These are phyloP conservation scores for Pyrrhosoma nymphula DNA, from an alignment of 2,888 invertebrate genomes.

Conservation along the genomic window DNA sequence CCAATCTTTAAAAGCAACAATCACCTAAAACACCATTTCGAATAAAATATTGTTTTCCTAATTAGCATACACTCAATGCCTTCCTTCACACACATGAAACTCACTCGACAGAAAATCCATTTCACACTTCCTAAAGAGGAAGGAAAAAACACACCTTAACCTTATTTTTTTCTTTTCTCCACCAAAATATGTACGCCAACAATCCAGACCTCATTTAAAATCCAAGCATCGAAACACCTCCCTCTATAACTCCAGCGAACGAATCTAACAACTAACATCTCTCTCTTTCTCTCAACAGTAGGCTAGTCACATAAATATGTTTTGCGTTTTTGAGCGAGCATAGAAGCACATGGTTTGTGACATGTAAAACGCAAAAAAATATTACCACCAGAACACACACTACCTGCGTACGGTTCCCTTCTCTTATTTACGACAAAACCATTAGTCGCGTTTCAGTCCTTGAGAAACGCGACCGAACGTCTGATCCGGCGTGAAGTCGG, in stretches of 20 bases:
- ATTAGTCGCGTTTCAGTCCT: neutral
- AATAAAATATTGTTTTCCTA: conserved; percentile 11
- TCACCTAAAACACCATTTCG: neutral
- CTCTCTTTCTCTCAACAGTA: neutral
- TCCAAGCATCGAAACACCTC: conserved; percentile 4
- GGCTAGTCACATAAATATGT: neutral
- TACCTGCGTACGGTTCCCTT: neutral
- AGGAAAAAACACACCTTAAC: neutral
- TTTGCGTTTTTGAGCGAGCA: conserved; percentile 15
- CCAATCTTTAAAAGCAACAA: conserved; percentile 19
- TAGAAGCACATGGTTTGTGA: neutral
- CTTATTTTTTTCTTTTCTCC: neutral
- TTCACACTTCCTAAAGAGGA: neutral
- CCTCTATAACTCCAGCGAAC: neutral
- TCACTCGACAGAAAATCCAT: neutral
- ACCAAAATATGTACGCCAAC: neutral
- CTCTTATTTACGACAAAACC: neutral
- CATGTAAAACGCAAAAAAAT: neutral
- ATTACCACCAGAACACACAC: neutral
- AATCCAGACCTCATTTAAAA: neutral
- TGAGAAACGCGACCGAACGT: neutral
- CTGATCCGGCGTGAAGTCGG: neutral
- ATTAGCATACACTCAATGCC: neutral
- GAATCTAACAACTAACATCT: neutral
- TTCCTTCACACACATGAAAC: neutral